phyloP scores from a whole-genome alignment of 2,888 invertebrate species.

The Polydrusus pterygomalis region DNA sequence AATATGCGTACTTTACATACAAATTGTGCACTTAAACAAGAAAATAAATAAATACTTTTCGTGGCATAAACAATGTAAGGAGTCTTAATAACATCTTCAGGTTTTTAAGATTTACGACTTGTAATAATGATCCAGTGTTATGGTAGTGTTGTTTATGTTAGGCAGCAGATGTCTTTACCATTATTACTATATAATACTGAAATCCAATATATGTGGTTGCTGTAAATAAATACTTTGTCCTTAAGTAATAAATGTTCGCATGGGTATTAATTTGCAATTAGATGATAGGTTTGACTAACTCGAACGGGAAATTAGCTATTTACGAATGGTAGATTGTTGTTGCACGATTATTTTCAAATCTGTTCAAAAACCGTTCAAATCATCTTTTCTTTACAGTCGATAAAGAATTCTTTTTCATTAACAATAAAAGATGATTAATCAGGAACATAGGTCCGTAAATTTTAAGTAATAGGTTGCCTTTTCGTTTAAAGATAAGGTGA shows the following conservation, averaged over 20 bases:
- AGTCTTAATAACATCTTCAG: background rate
- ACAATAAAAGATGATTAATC: too few relatives aligned
- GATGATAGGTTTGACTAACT: too few relatives aligned
- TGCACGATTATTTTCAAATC: background rate
- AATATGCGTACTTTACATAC: too few relatives aligned
- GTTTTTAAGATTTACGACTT: background rate
- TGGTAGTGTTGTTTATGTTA: background rate
- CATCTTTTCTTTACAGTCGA: too few relatives aligned
- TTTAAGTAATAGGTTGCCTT: too few relatives aligned
- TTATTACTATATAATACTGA: background rate
- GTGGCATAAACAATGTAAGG: background rate
- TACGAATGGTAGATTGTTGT: background rate
- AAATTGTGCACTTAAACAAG: background rate
- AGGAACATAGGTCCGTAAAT: too few relatives aligned
- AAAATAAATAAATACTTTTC: background rate
- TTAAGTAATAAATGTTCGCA: too few relatives aligned
- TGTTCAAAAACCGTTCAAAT: background rate
- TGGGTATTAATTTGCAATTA: too few relatives aligned
- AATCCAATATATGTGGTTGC: background rate
- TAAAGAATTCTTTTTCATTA: too few relatives aligned
- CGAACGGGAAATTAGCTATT: too few relatives aligned
- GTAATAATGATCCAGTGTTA: background rate
- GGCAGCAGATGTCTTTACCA: background rate
- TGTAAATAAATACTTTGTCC: too few relatives aligned
- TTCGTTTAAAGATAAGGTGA: too few relatives aligned